Conservation (phyloP, 2,888 invertebrate genomes). For the Anthoptus insignis region DNA sequence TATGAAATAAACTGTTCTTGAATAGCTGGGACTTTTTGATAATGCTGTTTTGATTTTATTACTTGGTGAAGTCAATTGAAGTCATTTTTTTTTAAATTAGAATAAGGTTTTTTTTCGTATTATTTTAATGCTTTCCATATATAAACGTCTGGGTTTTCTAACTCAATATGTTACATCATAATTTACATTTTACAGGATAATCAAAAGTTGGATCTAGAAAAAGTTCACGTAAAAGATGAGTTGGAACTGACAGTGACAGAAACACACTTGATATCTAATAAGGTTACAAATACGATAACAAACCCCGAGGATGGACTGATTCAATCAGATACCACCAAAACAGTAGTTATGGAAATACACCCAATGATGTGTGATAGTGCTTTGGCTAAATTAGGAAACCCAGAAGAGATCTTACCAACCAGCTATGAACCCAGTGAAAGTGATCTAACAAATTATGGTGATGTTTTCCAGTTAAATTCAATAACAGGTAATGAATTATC, state of each 20-base stretch:
- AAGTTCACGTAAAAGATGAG: slow-evolving; percentile 67
- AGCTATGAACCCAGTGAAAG: slow-evolving; percentile 48
- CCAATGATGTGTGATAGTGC: slow-evolving; percentile 56
- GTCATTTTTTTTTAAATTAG: too few species aligned
- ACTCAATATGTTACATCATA: too few species aligned
- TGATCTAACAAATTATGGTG: slow-evolving; percentile 56
- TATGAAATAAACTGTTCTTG: too few species aligned
- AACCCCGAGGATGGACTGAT: slow-evolving; percentile 67
- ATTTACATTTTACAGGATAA: slow-evolving; percentile 54
- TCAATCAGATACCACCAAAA: slow-evolving; percentile 71
- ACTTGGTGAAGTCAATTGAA: too few species aligned
- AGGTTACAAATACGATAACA: slow-evolving; percentile 71
- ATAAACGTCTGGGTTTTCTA: too few species aligned
- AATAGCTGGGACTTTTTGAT: too few species aligned
- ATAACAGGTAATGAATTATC: slow-evolving; percentile 76
- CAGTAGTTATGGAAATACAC: slow-evolving; percentile 75
- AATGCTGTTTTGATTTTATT: too few species aligned
- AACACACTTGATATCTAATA: slow-evolving; percentile 76
- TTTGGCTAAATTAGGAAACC: slow-evolving; percentile 60
- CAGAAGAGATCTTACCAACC: slow-evolving; percentile 72
- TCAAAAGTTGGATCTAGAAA: slow-evolving; percentile 54
- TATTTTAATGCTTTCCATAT: too few species aligned
- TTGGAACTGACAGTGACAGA: slow-evolving; percentile 68
- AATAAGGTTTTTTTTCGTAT: too few species aligned
- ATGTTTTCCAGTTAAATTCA: slow-evolving; percentile 75